Evolutionary conservation across 2,113 vertebrate species (phyloP).

Genomic region (Gallinago media): DNA sequence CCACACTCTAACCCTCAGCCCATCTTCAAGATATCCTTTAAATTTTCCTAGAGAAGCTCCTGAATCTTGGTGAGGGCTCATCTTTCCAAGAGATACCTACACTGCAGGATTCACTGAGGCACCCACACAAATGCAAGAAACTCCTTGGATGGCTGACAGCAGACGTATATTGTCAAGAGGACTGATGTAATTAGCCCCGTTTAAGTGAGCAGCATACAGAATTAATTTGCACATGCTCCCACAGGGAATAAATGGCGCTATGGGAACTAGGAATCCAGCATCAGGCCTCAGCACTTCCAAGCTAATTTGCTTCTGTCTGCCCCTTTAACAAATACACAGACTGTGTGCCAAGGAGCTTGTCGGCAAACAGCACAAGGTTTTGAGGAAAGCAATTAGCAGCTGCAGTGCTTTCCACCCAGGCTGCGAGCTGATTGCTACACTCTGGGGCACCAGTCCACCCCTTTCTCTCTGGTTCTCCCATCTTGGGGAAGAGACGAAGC

Average conservation of each 20-base stretch:
- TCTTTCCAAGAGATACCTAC: background rate
- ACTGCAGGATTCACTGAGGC: background rate
- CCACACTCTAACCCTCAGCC: background rate
- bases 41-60: background rate
- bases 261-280: slow-evolving; percentile 28
- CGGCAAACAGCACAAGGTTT: slow-evolving; percentile 17
- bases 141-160: background rate
- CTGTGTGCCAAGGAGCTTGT: slow-evolving; percentile 50
- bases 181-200: slow-evolving; percentile 45
- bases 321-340: slow-evolving; percentile 38
- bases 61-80: background rate
- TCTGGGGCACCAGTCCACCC: background rate
- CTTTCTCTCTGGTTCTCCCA: background rate
- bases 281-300: background rate
- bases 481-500: background rate
- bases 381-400: slow-evolving; percentile 55
- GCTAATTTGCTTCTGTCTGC: slow-evolving; percentile 48
- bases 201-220: slow-evolving; percentile 59
- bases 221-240: slow-evolving; percentile 64
- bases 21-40: background rate
- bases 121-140: background rate
- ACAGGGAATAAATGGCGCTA: slow-evolving; percentile 40
- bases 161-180: background rate
- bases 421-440: background rate
- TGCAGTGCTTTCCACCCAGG: background rate